Evolutionary conservation across 2,888 invertebrate species (phyloP), one percentile per base, ranked within the genome.

Genomic region (Operophtera brumata): DNA sequence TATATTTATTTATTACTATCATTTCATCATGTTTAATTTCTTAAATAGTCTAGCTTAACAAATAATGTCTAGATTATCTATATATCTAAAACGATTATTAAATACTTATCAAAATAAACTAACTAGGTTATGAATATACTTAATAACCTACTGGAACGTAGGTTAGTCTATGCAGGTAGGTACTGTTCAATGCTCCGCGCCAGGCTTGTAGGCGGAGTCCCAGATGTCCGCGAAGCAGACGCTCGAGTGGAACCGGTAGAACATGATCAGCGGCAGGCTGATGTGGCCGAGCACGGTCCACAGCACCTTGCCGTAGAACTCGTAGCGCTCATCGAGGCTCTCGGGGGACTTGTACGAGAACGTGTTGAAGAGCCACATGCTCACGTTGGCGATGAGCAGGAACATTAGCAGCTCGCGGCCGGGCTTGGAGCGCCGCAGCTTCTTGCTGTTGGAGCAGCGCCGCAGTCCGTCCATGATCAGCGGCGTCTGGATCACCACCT

Each of bases 161-260:
- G 26, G 11, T 20, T 11, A 28, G 6, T 20, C 20, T 20, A 20
- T 20, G 20, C 4, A 3, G 20, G 20, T 20, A 20, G 20, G 20
- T 20, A 25, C 20, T 13, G 12, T 6, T 44, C 65, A 89, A 75
- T 90, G 90, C 56, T 84, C 85, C 6, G 75, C 72, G 1, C 91
- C 92, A 1, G 92, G 92, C 69, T 93, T 92, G 67, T 94, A 95
- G 0, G 94, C 94, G 25, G 93, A 93, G 70, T 93, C 93, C 95
- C 95, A 95, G 66, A 95, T 94, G 76, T 95, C 94, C 9, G 94
- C 94, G 41, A 95, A 91, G 70, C 95, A 95, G 0, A 94, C 95
- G n/a, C 94, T 93, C 0, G 94, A 94, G 71, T 95, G 95, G 75
- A 95, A 95, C 55, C 95, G 87, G 71, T 94, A 95, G 81, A 95